These are phyloP conservation scores for Automeris io DNA, from an alignment of 2,888 invertebrate species.

Conservation along the genomic window DNA sequence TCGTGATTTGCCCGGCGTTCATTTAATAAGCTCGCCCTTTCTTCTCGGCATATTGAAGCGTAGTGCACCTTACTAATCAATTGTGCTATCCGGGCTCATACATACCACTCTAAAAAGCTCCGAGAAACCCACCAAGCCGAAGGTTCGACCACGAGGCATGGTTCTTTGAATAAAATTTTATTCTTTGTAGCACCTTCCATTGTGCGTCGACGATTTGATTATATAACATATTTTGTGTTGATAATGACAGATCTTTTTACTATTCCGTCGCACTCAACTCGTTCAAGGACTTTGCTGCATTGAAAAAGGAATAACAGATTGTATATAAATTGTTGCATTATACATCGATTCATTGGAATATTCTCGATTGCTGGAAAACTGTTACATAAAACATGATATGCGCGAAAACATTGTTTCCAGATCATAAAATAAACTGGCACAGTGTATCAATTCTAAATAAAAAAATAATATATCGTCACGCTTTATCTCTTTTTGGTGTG, in stretches of 20 bases:
- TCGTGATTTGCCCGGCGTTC: constrained; percentile 5
- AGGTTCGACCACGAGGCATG: constrained; percentile 28
- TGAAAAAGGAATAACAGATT: too few relatives aligned
- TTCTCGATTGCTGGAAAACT: too few relatives aligned
- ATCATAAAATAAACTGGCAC: too few relatives aligned
- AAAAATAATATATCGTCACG: too few relatives aligned
- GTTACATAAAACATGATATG: too few relatives aligned
- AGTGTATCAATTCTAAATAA: too few relatives aligned
- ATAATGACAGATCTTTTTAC: constrained; percentile 14
- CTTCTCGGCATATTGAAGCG: constrained; percentile 4
- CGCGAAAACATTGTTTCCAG: too few relatives aligned
- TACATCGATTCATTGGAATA: too few relatives aligned
- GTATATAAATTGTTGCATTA: too few relatives aligned
- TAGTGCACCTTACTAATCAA: constrained; percentile 42
- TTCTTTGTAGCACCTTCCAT: constrained; percentile 27
- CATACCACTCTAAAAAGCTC: constrained; percentile 28
- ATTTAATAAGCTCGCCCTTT: constrained; percentile 35
- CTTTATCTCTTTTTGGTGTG: too few relatives aligned
- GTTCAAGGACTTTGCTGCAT: too few relatives aligned
- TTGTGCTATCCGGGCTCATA: constrained; percentile 42
- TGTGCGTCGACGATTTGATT: constrained; percentile 12
- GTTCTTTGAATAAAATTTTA: constrained; percentile 15
- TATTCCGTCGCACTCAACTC: too few relatives aligned
- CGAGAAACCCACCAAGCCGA: constrained; percentile 21
- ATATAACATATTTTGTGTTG: constrained; percentile 4